These are phyloP conservation scores for Paratilapia polleni DNA, from an alignment of 2,113 vertebrate species.

Conservation along the genomic window DNA sequence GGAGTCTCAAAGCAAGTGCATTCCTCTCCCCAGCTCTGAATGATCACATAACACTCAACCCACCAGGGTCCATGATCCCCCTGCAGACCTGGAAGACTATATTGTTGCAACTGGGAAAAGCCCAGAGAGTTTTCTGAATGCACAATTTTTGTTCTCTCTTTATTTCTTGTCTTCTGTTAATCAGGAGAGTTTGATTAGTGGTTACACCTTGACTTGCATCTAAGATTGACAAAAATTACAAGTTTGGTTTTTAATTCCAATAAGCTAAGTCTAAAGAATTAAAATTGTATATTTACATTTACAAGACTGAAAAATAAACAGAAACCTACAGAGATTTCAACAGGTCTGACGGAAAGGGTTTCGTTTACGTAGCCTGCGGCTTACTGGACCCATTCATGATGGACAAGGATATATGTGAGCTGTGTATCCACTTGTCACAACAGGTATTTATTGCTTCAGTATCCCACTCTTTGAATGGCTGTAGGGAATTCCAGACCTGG, in stretches of 20 bases:
- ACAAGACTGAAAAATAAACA: too few species aligned
- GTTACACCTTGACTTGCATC: neutral
- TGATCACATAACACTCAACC: constrained; percentile 72
- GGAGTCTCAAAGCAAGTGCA: constrained; percentile 74
- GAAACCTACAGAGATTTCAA: constrained; percentile 18
- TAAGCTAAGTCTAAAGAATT: neutral
- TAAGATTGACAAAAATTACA: neutral
- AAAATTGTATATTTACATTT: neutral
- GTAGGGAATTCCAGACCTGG: constrained; percentile 52
- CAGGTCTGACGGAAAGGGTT: constrained; percentile 13
- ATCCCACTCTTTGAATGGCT: constrained; percentile 33
- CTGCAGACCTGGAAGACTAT: constrained; percentile 35
- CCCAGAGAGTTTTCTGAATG: neutral
- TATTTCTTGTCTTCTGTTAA: constrained; percentile 3
- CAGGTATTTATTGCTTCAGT: constrained; percentile 68
- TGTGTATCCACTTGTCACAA: constrained; percentile 60
- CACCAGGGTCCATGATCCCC: constrained; percentile 39
- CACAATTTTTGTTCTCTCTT: constrained; percentile 6
- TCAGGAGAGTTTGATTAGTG: neutral
- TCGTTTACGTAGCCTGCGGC: constrained; percentile 31
- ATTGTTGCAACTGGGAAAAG: constrained; percentile 15
- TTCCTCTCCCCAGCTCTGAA: constrained; percentile 59
- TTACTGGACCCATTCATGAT: constrained; percentile 1
- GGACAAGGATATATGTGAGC: constrained; percentile 39
- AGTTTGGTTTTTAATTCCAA: neutral